These are phyloP conservation scores for Plectropomus leopardus DNA, from an alignment of 2,113 vertebrate species.

Conservation along the genomic window DNA sequence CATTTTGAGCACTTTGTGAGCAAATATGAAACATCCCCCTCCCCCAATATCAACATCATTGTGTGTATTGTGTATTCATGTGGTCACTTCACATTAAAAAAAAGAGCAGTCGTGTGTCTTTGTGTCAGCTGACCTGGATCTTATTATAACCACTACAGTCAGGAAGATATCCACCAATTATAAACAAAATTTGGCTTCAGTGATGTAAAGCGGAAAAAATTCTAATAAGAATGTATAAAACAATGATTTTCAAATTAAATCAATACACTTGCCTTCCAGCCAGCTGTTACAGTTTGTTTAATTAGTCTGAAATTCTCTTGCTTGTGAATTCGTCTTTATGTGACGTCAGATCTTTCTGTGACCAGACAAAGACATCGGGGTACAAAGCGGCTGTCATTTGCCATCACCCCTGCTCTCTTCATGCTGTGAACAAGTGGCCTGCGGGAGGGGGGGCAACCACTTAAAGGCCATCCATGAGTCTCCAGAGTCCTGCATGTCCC, in stretches of 20 bases:
- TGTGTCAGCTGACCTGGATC: slow-evolving; percentile 72
- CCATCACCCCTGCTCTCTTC: slow-evolving; percentile 55
- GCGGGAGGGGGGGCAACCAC: slow-evolving; percentile 28
- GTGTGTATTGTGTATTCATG: slow-evolving; percentile 46
- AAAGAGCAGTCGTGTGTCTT: slow-evolving; percentile 56
- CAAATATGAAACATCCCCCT: slow-evolving; percentile 38
- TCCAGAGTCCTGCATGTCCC: slow-evolving; percentile 34
- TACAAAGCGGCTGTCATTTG: slow-evolving; percentile 39
- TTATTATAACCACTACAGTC: slow-evolving; percentile 46
- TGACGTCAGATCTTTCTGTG: slow-evolving; percentile 29
- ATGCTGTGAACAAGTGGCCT: slow-evolving; percentile 37
- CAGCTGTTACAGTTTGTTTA: not conserved
- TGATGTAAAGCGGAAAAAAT: not conserved
- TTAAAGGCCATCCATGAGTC: slow-evolving; percentile 48
- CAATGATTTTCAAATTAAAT: not conserved
- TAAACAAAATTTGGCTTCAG: slow-evolving; percentile 2
- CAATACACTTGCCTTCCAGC: not conserved
- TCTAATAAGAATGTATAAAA: not conserved
- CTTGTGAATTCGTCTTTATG: slow-evolving; percentile 7
- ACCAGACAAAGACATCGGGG: slow-evolving; percentile 55
- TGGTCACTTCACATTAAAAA: slow-evolving; percentile 40
- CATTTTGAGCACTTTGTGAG: slow-evolving; percentile 35
- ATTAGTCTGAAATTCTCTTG: not conserved
- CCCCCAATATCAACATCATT: slow-evolving; percentile 19
- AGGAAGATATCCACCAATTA: slow-evolving; percentile 20